Evolutionary conservation across 2,888 invertebrate species (phyloP), one percentile per base, ranked within the genome.

Genomic region (Tipula unca): DNA sequence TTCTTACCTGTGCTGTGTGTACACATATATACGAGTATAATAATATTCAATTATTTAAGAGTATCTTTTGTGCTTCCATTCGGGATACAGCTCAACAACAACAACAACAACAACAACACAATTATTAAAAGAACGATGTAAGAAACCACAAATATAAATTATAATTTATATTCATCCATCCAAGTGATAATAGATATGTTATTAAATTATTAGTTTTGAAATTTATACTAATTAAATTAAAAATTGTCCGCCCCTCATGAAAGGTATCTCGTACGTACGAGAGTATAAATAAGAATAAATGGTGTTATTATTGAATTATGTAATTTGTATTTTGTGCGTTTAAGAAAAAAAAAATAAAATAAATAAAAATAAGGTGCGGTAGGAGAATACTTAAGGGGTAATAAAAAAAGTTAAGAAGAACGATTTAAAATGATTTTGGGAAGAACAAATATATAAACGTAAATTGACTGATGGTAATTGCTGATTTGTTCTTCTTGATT

Each of bases 91-190:
- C 69, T 54, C 48, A 69, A 69, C 13, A 69, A 25, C 25, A 69
- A 17, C 69, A 25, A 10, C 3, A 20, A 69, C 69, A 69, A 69
- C 69, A 69, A 54, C 48, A 54, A 20, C 17, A 54, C 39, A 8
- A 14, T n/a, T 14, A 20, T 10, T 25, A 69, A 25, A 25, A 20
- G 69, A 69, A 69, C 69, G 25, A 69, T 69, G 69, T 69, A 69
- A 25, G 13, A 69, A 69, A 69, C 69, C 69, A 69, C 69, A 69
- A 69, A 69, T 69, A 69, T 69, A 69, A 69, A n/a, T 69, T 69
- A 69, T 69, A 69, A 69, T 69, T 69, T 69, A 69, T 69, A 69
- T 69, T 69, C 69, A 69, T 69, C 69, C 69, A 69, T 69, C 69
- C 69, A 69, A 69, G 69, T 69, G 69, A 69, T 69, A 69, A 69